Conservation (phyloP, 2,888 invertebrate species). For the Epicampocera succincta region DNA sequence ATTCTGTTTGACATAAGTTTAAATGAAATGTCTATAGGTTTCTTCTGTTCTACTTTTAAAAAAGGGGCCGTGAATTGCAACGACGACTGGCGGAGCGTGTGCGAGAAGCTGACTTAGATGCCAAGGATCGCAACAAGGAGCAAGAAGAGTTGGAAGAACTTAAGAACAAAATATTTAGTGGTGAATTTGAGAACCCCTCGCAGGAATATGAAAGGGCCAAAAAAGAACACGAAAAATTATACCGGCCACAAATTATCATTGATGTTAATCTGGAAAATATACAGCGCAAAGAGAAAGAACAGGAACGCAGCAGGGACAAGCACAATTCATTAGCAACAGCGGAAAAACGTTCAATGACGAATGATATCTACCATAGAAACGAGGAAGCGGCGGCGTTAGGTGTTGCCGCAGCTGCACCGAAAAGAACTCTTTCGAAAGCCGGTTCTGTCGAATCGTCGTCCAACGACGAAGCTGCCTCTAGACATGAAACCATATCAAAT, state of each 20-base stretch:
- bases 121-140: slow-evolving; percentile 94
- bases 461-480: slow-evolving; percentile 85
- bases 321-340: slow-evolving; percentile 76
- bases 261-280: slow-evolving; percentile 85
- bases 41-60: neutral
- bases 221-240: slow-evolving; percentile 90
- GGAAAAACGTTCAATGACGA: slow-evolving; percentile 72
- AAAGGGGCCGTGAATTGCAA: slow-evolving; percentile 90
- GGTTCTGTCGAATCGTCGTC: slow-evolving; percentile 76
- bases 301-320: slow-evolving; percentile 83
- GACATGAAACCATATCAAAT: slow-evolving; percentile 88
- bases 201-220: slow-evolving; percentile 87
- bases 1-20: slow-evolving; percentile 72
- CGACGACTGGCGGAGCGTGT: slow-evolving; percentile 95
- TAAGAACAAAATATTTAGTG: slow-evolving; percentile 88
- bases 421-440: slow-evolving; percentile 57
- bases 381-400: slow-evolving; percentile 82
- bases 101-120: slow-evolving; percentile 95
- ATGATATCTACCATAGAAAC: slow-evolving; percentile 70
- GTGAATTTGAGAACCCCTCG: slow-evolving; percentile 85
- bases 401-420: slow-evolving; percentile 36
- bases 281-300: slow-evolving; percentile 85
- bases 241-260: slow-evolving; percentile 91
- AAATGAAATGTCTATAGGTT: slow-evolving; percentile 71
- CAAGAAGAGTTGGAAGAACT: slow-evolving; percentile 93